Base-by-base conservation (phyloP, 2,888 invertebrate genomes). In the Epinotia nisella region DNA sequence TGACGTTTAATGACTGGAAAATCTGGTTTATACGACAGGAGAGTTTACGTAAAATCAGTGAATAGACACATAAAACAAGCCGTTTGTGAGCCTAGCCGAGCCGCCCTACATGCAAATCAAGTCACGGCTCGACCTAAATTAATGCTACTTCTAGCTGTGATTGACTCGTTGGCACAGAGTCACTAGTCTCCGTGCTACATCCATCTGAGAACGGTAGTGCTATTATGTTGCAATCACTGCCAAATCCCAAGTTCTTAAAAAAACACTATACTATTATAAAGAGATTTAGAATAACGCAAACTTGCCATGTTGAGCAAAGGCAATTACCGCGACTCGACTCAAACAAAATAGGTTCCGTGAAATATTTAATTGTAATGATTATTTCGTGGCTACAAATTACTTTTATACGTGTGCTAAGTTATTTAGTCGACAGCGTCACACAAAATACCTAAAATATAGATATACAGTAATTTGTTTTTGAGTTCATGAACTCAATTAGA, bases 121-220 rank as follows among this genome's bases (percentile, higher is more conserved):
- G 91, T 91, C 92, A 92, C 91, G 89, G 87, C 81, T 81, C 85
- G 86, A 88, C 89, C 91, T 89, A 87, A 90, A 91, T 90, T 87
- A 88, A 87, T 81, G 82, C 81, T 85, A 86, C 84, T 84, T 86
- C 83, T 84, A 83, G 80, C 82, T 80, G 80, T 77, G 81, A 84
- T 85, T 86, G 84, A 87, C 82, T 87, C 86, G 83, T 78, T 80
- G 78, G 78, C 81, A 82, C 79, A 79, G 80, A 79, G 66, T 41
- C 55, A n/a, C 39, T 55, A 56, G 66, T 21, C 82, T 87, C 88
- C 90, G 81, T 83, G 82, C 80, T 84, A 90, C 83, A 81, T 84
- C 82, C 86, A 86, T 89, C 85, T 85, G 83, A 84, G 80, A 87
- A 84, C 82, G 83, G 88, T 81, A 77, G 77, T 72, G 78, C 81